Evolutionary conservation across 2,113 vertebrate genomes (phyloP).

Genomic region (Orycteropus afer): DNA sequence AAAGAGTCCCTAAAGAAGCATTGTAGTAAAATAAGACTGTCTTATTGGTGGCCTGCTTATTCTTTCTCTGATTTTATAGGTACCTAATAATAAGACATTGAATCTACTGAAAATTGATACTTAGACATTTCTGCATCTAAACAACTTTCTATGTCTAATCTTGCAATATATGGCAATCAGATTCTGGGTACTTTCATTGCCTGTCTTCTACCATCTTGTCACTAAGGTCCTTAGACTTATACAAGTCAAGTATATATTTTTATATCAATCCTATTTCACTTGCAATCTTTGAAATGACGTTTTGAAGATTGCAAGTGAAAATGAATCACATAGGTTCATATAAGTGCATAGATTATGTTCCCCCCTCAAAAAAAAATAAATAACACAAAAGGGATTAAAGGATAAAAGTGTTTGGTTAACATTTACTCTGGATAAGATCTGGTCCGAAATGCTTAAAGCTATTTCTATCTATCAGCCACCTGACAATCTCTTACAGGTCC

Average conservation of each 20-base stretch:
- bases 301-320: conserved; percentile 53
- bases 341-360: conserved; percentile 26
- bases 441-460: conserved; percentile 46
- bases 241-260: conserved; percentile 58
- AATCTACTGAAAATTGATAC: not conserved
- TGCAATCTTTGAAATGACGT: conserved; percentile 52
- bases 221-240: conserved; percentile 14
- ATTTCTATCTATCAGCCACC: conserved; percentile 54
- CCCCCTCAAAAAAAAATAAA: conserved; percentile 62
- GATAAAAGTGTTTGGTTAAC: conserved; percentile 54
- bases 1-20: not conserved
- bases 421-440: conserved; percentile 29
- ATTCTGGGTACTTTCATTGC: conserved; percentile 13
- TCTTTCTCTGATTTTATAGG: not conserved
- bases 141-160: not conserved
- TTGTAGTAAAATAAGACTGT: not conserved
- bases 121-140: not conserved
- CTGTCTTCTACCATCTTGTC: conserved; percentile 36
- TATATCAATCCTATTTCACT: conserved; percentile 42
- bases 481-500: conserved; percentile 48
- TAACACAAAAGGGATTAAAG: conserved; percentile 54
- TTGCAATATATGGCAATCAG: conserved; percentile 9
- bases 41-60: not conserved
- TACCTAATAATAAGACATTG: not conserved
- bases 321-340: conserved; percentile 35